A percentile compares a stretch with the other conserved stretches of the same genome.
These are phyloP conservation scores for Sarcophaga caerulescens DNA, from an alignment of 2,888 invertebrate species.

Conservation along the genomic window DNA sequence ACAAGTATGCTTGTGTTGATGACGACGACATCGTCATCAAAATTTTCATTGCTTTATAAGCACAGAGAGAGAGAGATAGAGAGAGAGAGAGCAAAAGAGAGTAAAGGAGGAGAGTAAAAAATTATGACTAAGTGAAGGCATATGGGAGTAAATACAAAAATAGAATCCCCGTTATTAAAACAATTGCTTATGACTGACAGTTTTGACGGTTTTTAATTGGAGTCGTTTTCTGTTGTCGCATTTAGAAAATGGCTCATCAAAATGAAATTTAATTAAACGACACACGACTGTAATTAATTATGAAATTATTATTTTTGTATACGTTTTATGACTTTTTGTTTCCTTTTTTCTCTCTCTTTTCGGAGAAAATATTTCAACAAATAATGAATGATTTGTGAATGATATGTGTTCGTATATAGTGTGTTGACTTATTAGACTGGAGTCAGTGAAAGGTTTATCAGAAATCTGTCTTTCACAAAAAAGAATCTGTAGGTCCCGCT, in stretches of 20 bases:
- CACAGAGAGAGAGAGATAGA: no score
- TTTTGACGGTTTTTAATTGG: slow-evolving; percentile 40
- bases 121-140: background rate
- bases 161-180: background rate
- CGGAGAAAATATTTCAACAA: no score
- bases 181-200: slow-evolving; percentile 13
- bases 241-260: slow-evolving; percentile 4
- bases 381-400: no score
- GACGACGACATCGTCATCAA: background rate
- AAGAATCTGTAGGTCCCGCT: no score
- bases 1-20: background rate
- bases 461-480: no score
- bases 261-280: slow-evolving; percentile 29
- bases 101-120: background rate
- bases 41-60: background rate
- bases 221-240: background rate
- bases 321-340: no score
- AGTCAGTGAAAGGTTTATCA: no score
- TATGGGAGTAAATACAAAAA: background rate
- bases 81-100: background rate
- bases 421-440: no score
- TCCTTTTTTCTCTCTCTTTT: no score
- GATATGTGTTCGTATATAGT: no score
- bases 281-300: background rate
- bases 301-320: background rate